Evolutionary conservation across 2,797 vertebrate genomes (phyloP), one percentile per base, ranked within the genome.

Genomic region (Hydrophis major): DNA sequence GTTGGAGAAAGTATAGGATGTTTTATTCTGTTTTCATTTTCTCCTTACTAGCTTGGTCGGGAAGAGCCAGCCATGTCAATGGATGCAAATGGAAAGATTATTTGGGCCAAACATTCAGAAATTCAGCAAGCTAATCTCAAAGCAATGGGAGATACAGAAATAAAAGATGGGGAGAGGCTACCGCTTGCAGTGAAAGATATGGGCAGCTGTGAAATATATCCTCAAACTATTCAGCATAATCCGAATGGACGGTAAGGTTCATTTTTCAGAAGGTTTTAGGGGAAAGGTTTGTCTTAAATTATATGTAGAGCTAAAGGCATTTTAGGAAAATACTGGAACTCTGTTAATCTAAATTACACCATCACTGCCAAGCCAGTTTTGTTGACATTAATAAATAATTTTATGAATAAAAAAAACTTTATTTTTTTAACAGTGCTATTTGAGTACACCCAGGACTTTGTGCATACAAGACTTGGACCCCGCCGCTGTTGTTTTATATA

Each of bases 11-110:
- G 6, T 32, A 53, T 55, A 28, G 53, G 42, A 28, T 8, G 37
- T 87, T n/a, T 13, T 66, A 47, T 32, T 88, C 28, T 50, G 1
- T 37, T 90, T 12, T 66, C 47, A 28, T 93, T 89, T 88, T 93
- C 0, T 32, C 3, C 74, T 93, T 96, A 55, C 28, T 93, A 99
- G 99, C 98, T 99, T 92, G 99, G 99, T 89, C 98, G 99, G 63
- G 99, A 99, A 95, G 99, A 99, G 90, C 99, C 99, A 18, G 99
- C 99, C 95, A 99, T 99, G 99, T 99, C 99, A 93, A 99, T 99
- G 99, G 99, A 99, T 97, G 98, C 98, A 90, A 99, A 98, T 83
- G 99, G 99, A 61, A 99, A 99, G 98, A 99, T 99, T 86, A 99
- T 99, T 97, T 99, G 99, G 99, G 99, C 99, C 93, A 99, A 99